These are phyloP conservation scores for Mesoligia furuncula DNA, from an alignment of 2,888 invertebrate genomes.

Conservation along the genomic window DNA sequence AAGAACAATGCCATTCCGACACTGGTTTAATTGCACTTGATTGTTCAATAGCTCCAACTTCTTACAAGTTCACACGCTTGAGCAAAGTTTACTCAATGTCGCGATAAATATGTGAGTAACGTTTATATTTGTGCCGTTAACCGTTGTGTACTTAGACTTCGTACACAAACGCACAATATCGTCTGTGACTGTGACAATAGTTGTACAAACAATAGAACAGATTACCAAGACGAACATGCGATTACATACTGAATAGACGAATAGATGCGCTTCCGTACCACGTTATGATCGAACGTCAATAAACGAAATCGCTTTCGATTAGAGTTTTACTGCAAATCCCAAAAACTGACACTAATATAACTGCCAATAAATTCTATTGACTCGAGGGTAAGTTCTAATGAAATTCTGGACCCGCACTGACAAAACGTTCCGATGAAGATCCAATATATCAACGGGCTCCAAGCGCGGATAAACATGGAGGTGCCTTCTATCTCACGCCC, in stretches of 20 bases:
- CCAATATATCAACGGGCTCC: slow-evolving; percentile 72
- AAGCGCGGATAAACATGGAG: slow-evolving; percentile 72
- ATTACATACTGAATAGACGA: slow-evolving; percentile 71
- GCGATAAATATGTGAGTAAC: slow-evolving; percentile 53
- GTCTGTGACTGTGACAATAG: slow-evolving; percentile 78
- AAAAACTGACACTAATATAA: slow-evolving; percentile 28
- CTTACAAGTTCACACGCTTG: slow-evolving; percentile 57
- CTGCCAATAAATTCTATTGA: slow-evolving; percentile 42
- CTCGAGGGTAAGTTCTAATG: slow-evolving; percentile 45
- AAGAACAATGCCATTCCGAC: slow-evolving; percentile 40
- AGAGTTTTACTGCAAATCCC: slow-evolving; percentile 26
- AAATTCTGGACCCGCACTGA: slow-evolving; percentile 53
- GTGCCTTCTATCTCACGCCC: slow-evolving; percentile 74
- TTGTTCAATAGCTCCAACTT: slow-evolving; percentile 50
- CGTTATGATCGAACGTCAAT: slow-evolving; percentile 59
- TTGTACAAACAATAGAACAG: slow-evolving; percentile 78
- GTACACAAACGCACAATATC: slow-evolving; percentile 70
- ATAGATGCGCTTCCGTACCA: slow-evolving; percentile 66
- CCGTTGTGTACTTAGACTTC: slow-evolving; percentile 45
- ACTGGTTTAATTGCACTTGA: slow-evolving; percentile 42
- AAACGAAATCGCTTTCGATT: slow-evolving; percentile 41
- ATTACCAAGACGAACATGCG: slow-evolving; percentile 75
- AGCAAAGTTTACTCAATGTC: slow-evolving; percentile 56
- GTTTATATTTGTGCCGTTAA: slow-evolving; percentile 58
- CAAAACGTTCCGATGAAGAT: slow-evolving; percentile 46